Evolutionary conservation across 2,888 invertebrate genomes (phyloP).

Genomic region (Plebejus argus): DNA sequence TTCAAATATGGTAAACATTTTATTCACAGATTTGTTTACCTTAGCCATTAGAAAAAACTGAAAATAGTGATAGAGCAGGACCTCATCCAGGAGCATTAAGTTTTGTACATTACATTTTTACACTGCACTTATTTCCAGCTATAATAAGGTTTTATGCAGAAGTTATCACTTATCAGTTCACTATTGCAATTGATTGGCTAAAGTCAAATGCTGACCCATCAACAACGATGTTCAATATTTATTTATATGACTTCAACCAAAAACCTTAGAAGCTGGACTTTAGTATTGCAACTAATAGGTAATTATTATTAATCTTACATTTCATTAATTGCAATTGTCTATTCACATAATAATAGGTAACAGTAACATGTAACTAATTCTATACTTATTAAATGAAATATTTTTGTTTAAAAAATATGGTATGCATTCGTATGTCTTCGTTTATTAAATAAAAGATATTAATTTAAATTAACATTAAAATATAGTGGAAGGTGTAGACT

Average conservation of each 20-base stretch:
- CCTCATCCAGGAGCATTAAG: not conserved
- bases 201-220: too few relatives aligned
- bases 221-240: too few relatives aligned
- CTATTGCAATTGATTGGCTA: too few relatives aligned
- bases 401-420: not conserved
- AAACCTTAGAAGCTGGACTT: too few relatives aligned
- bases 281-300: too few relatives aligned
- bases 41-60: not conserved
- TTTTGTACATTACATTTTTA: not conserved
- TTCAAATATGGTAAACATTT: not conserved
- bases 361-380: too few relatives aligned
- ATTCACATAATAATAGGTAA: too few relatives aligned
- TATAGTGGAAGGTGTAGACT: conserved; percentile 7
- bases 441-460: conserved; percentile 18
- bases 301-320: too few relatives aligned
- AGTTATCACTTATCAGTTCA: not conserved
- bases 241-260: too few relatives aligned
- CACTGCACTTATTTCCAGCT: not conserved
- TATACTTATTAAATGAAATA: not conserved
- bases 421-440: not conserved
- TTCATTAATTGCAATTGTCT: too few relatives aligned
- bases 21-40: not conserved
- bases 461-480: conserved; percentile 30
- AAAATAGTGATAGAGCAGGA: not conserved
- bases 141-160: not conserved